Evolutionary conservation across 2,113 vertebrate genomes (phyloP).

Genomic region (Pontoporia blainvillei): DNA sequence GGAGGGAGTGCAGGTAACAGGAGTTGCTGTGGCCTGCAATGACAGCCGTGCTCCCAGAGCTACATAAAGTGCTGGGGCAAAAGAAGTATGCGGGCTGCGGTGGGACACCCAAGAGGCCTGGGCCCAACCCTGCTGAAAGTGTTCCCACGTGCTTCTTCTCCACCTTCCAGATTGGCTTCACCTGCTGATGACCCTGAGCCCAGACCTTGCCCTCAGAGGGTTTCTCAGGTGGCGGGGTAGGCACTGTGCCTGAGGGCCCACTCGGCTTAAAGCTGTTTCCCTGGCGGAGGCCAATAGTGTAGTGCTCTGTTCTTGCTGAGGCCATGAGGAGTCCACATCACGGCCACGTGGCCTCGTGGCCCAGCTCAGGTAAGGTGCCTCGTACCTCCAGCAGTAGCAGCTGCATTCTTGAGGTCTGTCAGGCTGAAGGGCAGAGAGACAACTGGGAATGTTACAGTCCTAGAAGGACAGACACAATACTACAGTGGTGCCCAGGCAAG

Average conservation of each 20-base stretch:
- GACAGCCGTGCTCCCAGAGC: constrained; percentile 31
- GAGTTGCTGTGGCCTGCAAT: background rate
- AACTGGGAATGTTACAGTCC: background rate
- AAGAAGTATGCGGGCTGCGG: constrained; percentile 72
- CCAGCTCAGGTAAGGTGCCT: background rate
- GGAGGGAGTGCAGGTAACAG: constrained; percentile 59
- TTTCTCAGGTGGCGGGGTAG: background rate
- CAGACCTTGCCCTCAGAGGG: constrained; percentile 50
- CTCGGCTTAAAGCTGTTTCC: constrained; percentile 54
- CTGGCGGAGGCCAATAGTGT: constrained; percentile 63
- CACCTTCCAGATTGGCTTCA: constrained; percentile 74
- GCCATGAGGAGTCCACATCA: constrained; percentile 83
- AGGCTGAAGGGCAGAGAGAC: constrained; percentile 64
- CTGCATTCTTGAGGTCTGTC: constrained; percentile 55
- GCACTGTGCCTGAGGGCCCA: background rate
- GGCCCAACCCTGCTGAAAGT: constrained; percentile 49
- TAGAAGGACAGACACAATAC: background rate
- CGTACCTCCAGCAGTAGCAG: constrained; percentile 30
- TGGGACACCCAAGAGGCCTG: constrained; percentile 72
- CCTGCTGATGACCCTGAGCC: constrained; percentile 61
- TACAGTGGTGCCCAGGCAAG: background rate
- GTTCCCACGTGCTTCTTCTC: constrained; percentile 72
- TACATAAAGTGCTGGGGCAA: constrained; percentile 56
- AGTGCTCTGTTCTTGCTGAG: constrained; percentile 73
- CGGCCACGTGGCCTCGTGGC: constrained; percentile 1